Percentiles rank a stretch among this genome's conserved stretches.
phyloP scores from a whole-genome alignment of 2,888 invertebrate species.

The Tipula vernalis region DNA sequence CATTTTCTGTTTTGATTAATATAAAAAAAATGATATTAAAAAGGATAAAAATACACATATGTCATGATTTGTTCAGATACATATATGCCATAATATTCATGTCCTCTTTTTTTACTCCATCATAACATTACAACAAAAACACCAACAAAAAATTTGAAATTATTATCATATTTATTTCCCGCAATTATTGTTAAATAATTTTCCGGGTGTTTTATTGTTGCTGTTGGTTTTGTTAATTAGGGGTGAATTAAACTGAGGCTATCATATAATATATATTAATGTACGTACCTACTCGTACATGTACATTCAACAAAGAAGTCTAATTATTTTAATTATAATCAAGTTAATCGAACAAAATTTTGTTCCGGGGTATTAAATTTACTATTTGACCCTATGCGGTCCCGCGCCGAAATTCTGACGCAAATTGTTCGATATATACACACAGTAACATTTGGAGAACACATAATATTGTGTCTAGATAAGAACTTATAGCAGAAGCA shows the following conservation, averaged over 20 bases:
- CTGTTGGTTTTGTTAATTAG: not conserved
- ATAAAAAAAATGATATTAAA: not conserved
- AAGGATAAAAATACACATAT: not conserved
- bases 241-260: not conserved
- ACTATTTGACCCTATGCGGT: not conserved
- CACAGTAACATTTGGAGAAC: not conserved
- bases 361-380: not conserved
- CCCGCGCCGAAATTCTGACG: not conserved
- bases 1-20: not conserved
- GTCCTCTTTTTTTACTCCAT: not conserved
- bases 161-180: slow-evolving; percentile 4
- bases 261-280: not conserved
- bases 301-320: not conserved
- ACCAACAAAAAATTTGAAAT: not conserved
- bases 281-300: not conserved
- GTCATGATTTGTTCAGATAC: not conserved
- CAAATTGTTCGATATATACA: not conserved
- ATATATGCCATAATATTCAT: not conserved
- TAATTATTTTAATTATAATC: not conserved
- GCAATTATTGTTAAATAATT: not conserved
- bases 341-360: not conserved
- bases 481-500: not conserved
- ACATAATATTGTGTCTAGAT: not conserved
- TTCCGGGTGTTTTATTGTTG: not conserved
- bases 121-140: not conserved